These are phyloP conservation scores for Spilosoma lubricipeda DNA, from an alignment of 2,888 invertebrate genomes.

Conservation along the genomic window DNA sequence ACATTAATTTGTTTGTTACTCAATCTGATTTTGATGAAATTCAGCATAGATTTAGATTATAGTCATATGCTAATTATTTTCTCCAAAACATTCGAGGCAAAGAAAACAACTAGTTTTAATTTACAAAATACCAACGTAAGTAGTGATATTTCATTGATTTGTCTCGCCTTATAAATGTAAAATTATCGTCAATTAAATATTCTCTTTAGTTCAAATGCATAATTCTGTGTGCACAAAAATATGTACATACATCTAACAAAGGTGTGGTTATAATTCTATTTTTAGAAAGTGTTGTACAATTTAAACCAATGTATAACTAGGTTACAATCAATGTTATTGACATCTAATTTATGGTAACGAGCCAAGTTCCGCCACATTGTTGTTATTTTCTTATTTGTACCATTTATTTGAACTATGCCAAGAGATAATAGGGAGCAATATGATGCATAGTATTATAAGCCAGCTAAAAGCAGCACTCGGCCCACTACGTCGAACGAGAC, in stretches of 20 bases:
- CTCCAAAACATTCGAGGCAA: too few species aligned
- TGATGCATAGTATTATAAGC: background rate
- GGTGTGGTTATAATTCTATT: too few species aligned
- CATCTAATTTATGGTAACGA: slow-evolving; percentile 39
- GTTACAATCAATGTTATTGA: slow-evolving; percentile 8
- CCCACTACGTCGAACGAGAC: slow-evolving; percentile 41
- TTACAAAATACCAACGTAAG: too few species aligned
- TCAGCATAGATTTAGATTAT: background rate
- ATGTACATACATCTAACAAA: background rate
- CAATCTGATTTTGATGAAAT: background rate
- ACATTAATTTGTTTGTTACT: background rate
- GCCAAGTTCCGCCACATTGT: slow-evolving; percentile 33
- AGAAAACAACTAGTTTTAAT: too few species aligned
- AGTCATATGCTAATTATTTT: too few species aligned
- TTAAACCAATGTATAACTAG: background rate
- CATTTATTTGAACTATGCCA: slow-evolving; percentile 32
- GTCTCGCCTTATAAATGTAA: too few species aligned
- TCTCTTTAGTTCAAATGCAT: too few species aligned
- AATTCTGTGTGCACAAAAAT: background rate
- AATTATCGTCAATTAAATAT: too few species aligned
- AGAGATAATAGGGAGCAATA: slow-evolving; percentile 24
- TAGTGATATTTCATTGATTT: too few species aligned
- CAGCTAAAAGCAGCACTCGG: background rate
- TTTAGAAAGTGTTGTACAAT: background rate
- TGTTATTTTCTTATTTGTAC: slow-evolving; percentile 8